These are phyloP conservation scores for Ploceus nigricollis DNA, from an alignment of 2,113 vertebrate genomes.

Conservation along the genomic window DNA sequence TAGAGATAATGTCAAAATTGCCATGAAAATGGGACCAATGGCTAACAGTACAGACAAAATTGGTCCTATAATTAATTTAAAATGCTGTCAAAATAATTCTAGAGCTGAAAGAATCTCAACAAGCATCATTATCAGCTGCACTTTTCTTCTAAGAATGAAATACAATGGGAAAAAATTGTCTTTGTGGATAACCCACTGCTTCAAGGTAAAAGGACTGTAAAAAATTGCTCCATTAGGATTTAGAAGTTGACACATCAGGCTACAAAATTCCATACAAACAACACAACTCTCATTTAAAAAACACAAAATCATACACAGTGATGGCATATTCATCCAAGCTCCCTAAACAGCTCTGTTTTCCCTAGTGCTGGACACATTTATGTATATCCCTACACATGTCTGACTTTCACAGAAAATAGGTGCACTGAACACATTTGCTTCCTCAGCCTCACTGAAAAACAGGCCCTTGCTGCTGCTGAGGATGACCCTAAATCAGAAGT, in stretches of 20 bases:
- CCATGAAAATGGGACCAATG: background rate
- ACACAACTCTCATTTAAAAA: background rate
- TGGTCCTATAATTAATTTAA: background rate
- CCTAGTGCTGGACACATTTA: background rate
- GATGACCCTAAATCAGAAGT: background rate
- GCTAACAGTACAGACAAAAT: background rate
- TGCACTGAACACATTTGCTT: background rate
- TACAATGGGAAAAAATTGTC: background rate
- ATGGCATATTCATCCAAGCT: background rate
- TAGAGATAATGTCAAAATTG: background rate
- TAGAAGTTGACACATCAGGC: background rate
- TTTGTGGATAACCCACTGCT: background rate
- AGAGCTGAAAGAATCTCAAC: background rate
- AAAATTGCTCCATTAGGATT: background rate
- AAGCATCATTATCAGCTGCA: background rate
- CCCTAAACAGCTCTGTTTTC: background rate
- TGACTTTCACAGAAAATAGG: background rate
- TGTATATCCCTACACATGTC: background rate
- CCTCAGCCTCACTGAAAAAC: background rate
- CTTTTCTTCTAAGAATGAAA: conserved; percentile 14
- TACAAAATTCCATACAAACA: background rate
- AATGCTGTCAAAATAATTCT: background rate
- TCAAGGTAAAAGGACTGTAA: background rate
- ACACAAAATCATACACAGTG: background rate
- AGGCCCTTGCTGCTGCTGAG: background rate